Evolutionary conservation across 1,140 invertebrate species (phyloP), one percentile per base, ranked within the genome.

Genomic region (Mesaphorura yosii): DNA sequence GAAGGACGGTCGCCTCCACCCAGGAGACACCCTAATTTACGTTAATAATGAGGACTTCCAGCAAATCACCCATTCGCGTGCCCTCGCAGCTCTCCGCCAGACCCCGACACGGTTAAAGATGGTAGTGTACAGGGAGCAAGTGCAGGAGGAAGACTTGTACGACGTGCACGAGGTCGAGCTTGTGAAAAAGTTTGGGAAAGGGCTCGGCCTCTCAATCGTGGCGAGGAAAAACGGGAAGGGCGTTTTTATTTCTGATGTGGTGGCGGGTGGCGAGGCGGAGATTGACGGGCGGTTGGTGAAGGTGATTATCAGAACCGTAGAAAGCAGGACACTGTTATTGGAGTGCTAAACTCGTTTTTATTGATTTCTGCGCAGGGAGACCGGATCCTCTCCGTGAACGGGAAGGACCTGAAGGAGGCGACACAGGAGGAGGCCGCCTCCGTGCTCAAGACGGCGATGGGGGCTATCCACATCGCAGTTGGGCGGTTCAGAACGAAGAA

Each of bases 201-300:
- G 91, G 45, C 76, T 97, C 3, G 95, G 94, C 0, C 75, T 98
- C 29, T 88, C 86, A 60, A 81, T 95, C 55, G 81, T 89, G 17
- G 87, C 86, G n/a, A 81, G 84, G 42, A 84, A 86, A 61, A 81
- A 81, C 64, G 87, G 86, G 41, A 78, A 81, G 25, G 91, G 92
- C 29, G 88, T 94, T 50, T 97, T 91, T 68, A 83, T 98, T 54
- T 88, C 86, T 22, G 93, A 98, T 68, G 78, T 98, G 66, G 94
- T 60, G 23, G 48, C 57, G 25, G 93, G 92, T 3, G 88, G 93
- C 31, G 81, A 82, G 49, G 91, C 92, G 0, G 88, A 94, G 62
- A 78, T 88, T 31, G 91, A 95, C 69, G 90, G 86, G 7, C 79
- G 88, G 58, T 77, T 98, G 50, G 84, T 88, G 72, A 84, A 86